Evolutionary conservation across 2,113 vertebrate genomes (phyloP).

Genomic region (Zingel zingel): DNA sequence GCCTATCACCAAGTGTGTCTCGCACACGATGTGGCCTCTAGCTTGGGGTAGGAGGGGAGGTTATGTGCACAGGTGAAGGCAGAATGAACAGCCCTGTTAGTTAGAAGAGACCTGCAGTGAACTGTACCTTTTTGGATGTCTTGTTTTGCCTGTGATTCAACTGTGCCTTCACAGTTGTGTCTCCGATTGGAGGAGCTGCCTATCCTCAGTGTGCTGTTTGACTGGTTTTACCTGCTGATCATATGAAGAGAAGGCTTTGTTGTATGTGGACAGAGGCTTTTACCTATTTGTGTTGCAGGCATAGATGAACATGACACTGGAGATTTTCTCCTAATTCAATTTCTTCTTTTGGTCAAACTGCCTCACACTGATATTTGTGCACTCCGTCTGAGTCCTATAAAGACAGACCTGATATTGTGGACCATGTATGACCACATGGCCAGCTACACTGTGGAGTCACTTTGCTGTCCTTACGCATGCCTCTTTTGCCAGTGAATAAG

Average conservation of each 20-base stretch:
- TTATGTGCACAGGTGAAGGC: constrained; percentile 43
- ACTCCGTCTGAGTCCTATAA: background rate
- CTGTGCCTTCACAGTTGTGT: constrained; percentile 48
- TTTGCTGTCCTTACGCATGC: background rate
- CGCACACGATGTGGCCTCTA: constrained; percentile 12
- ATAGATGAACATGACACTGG: constrained; percentile 13
- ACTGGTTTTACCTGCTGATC: constrained; percentile 43
- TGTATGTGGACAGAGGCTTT: background rate
- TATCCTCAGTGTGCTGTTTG: constrained; percentile 16
- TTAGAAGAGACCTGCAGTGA: constrained; percentile 35
- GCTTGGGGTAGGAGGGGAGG: background rate
- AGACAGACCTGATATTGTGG: constrained; percentile 30
- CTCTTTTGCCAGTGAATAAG: constrained; percentile 22
- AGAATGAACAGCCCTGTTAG: constrained; percentile 45
- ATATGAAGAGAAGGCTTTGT: background rate
- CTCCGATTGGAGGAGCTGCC: constrained; percentile 19
- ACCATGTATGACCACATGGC: constrained; percentile 8
- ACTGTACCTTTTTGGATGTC: constrained; percentile 29
- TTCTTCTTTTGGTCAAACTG: constrained; percentile 9
- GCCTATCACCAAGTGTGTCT: constrained; percentile 6
- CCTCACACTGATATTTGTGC: constrained; percentile 16
- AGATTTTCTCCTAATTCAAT: constrained; percentile 36
- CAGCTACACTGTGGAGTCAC: background rate
- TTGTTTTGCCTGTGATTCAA: constrained; percentile 45
- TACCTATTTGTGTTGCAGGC: constrained; percentile 9